A percentile compares a stretch with the other conserved stretches of the same genome.
phyloP scores from a whole-genome alignment of 2,888 invertebrate genomes.

The Drosophila emarginata region DNA sequence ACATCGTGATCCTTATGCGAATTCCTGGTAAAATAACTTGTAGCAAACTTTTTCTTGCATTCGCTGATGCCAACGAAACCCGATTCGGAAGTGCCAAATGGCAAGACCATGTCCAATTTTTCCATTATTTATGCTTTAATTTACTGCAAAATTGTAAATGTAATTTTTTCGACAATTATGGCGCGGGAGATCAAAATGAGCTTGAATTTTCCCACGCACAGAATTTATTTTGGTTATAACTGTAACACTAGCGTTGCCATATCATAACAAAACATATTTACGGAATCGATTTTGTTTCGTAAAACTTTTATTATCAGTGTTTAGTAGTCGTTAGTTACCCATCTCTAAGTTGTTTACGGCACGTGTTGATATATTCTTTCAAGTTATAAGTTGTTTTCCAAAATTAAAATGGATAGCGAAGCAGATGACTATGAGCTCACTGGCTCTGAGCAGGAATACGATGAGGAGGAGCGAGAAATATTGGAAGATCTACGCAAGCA shows the following conservation, averaged over 20 bases:
- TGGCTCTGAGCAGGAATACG: conserved; percentile 89
- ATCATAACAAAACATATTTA: not conserved
- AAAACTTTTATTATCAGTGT: not conserved
- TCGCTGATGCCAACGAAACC: too few relatives aligned
- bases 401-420: conserved; percentile 57
- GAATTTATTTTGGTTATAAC: not conserved
- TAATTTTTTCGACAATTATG: not conserved
- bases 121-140: too few relatives aligned
- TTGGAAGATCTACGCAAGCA: conserved; percentile 85
- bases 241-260: not conserved
- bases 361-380: conserved; percentile 30
- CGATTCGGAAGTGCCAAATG: too few relatives aligned
- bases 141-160: too few relatives aligned
- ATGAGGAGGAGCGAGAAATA: conserved; percentile 86
- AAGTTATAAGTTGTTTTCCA: not conserved
- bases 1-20: not conserved
- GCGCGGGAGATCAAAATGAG: not conserved
- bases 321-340: not conserved
- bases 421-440: conserved; percentile 86
- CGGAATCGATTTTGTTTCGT: not conserved
- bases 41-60: not conserved
- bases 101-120: too few relatives aligned
- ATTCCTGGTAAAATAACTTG: not conserved
- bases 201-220: not conserved
- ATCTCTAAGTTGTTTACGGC: conserved; percentile 26